Percentiles rank a stretch among this genome's conserved stretches.
phyloP scores from a whole-genome alignment of 2,888 invertebrate species.

The Aleiodes leptofemur region DNA sequence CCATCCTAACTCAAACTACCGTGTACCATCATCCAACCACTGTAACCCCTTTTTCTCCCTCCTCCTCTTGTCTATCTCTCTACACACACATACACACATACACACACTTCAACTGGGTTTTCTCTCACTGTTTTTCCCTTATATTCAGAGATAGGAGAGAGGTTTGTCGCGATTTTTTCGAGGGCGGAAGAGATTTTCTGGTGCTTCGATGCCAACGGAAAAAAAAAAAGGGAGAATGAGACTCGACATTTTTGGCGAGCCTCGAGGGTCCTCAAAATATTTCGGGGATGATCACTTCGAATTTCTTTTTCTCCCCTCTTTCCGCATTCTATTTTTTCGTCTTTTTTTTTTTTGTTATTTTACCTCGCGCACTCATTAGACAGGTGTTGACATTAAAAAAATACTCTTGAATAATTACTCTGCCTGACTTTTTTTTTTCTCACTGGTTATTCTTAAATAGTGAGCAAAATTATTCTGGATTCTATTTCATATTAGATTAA shows the following conservation, averaged over 20 bases:
- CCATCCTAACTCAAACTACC: slow-evolving; percentile 41
- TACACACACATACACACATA: not conserved
- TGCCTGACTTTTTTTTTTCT: not conserved
- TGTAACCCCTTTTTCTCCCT: not conserved
- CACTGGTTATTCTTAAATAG: not conserved
- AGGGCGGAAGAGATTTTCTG: slow-evolving; percentile 54
- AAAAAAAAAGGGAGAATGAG: slow-evolving; percentile 36
- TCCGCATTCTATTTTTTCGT: not conserved
- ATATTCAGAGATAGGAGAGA: slow-evolving; percentile 48
- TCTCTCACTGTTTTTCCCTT: slow-evolving; percentile 44
- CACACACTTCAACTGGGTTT: slow-evolving; percentile 26
- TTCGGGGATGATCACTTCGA: slow-evolving; percentile 42
- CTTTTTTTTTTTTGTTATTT: not conserved
- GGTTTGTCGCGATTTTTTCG: slow-evolving; percentile 48
- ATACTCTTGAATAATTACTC: slow-evolving; percentile 7
- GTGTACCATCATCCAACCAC: slow-evolving; percentile 15
- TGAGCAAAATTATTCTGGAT: not conserved
- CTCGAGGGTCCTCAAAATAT: slow-evolving; percentile 44
- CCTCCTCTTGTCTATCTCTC: slow-evolving; percentile 30
- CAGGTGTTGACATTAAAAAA: slow-evolving; percentile 1
- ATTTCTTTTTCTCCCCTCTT: slow-evolving; percentile 20
- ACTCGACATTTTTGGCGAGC: slow-evolving; percentile 45
- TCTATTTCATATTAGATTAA: not conserved
- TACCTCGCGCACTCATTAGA: not conserved
- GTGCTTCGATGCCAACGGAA: slow-evolving; percentile 51